Conservation (phyloP, 1,140 invertebrate species). For the Anagrus nilaparvatae region DNA sequence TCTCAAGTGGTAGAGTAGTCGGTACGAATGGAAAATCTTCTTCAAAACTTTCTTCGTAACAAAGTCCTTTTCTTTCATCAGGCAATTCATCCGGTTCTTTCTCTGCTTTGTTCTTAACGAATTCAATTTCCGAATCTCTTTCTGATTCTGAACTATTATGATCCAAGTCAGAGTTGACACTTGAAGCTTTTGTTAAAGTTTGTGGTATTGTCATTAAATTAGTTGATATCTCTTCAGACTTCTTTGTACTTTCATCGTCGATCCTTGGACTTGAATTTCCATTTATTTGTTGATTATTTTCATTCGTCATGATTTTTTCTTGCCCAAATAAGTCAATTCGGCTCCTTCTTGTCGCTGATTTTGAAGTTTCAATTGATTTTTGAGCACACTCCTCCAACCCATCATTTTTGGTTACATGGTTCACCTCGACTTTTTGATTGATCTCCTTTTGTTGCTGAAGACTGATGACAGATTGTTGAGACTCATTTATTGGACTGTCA, state of each 20-base stretch:
- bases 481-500: too few species aligned
- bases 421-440: too few species aligned
- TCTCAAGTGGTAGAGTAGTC: constrained; percentile 72
- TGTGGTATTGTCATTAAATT: too few species aligned
- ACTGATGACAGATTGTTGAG: too few species aligned
- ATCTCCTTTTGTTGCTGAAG: too few species aligned
- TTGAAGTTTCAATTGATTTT: too few species aligned
- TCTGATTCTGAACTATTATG: constrained; percentile 71
- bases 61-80: constrained; percentile 61
- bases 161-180: constrained; percentile 41
- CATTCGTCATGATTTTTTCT: too few species aligned
- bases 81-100: constrained; percentile 30
- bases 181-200: constrained; percentile 25
- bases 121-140: constrained; percentile 55
- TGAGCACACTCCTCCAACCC: too few species aligned
- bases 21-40: constrained; percentile 80
- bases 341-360: too few species aligned
- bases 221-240: too few species aligned
- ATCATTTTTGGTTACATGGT: too few species aligned
- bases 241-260: constrained; percentile 3
- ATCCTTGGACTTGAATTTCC: constrained; percentile 8
- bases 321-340: too few species aligned
- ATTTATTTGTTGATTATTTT: neutral
- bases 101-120: constrained; percentile 35
- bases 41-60: constrained; percentile 73